phyloP scores from a whole-genome alignment of 1,140 invertebrate genomes.

The Zaprionus camerounensis region DNA sequence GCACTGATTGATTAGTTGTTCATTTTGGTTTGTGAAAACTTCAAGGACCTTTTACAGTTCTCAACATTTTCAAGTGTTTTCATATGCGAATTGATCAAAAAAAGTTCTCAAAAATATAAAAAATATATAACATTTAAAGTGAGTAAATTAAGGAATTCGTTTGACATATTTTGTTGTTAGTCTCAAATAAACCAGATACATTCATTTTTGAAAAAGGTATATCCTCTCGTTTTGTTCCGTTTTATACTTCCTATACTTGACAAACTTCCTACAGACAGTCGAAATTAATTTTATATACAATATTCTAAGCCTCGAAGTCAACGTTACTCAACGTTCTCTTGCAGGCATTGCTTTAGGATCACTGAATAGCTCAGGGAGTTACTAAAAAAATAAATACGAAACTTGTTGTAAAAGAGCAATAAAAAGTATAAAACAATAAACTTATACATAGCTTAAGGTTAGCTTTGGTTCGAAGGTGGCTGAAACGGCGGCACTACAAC shows the following conservation, averaged over 20 bases:
- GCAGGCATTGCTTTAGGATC: slow-evolving; percentile 42
- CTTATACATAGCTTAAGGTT: slow-evolving; percentile 73
- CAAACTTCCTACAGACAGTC: background rate
- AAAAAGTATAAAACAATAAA: slow-evolving; percentile 40
- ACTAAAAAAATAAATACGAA: slow-evolving; percentile 19
- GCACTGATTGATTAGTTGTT: slow-evolving; percentile 7
- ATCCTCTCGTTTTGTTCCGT: slow-evolving; percentile 2
- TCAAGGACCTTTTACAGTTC: background rate
- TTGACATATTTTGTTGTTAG: background rate
- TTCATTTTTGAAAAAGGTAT: background rate
- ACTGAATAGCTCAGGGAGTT: slow-evolving; percentile 40
- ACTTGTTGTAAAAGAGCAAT: slow-evolving; percentile 13
- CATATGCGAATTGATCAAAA: background rate
- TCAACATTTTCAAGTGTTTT: background rate
- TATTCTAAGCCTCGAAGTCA: slow-evolving; percentile 82
- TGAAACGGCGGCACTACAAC: slow-evolving; percentile 65
- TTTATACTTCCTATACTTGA: slow-evolving; percentile 10
- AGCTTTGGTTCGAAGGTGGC: slow-evolving; percentile 76
- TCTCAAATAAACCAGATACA: background rate
- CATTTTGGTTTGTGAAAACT: slow-evolving; percentile 5
- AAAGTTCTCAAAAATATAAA: background rate
- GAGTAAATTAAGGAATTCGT: background rate
- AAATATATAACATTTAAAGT: background rate
- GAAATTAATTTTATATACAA: background rate
- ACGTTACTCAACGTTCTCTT: slow-evolving; percentile 55